Evolutionary conservation across 2,797 vertebrate genomes (phyloP).

Genomic region (Megaceryle alcyon): DNA sequence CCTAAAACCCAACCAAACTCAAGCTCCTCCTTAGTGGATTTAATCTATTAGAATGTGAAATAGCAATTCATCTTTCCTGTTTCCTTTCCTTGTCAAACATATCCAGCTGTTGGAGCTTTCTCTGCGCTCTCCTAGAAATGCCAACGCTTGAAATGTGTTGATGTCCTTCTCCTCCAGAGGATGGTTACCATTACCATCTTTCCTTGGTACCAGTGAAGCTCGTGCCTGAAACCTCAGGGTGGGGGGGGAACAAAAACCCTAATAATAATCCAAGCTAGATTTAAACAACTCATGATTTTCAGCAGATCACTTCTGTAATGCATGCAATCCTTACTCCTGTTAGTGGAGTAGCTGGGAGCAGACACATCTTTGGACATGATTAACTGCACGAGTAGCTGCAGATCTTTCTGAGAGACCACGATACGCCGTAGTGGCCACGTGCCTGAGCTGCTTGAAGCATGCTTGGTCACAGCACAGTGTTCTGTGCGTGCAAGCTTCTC

Average conservation of each 20-base stretch:
- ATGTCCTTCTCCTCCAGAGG: background rate
- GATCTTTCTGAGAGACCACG: background rate
- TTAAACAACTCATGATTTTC: background rate
- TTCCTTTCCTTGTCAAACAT: slow-evolving; percentile 58
- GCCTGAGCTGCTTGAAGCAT: background rate
- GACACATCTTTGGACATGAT: background rate
- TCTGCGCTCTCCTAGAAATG: slow-evolving; percentile 4
- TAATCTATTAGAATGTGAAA: slow-evolving; percentile 58
- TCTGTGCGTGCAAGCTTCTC: background rate
- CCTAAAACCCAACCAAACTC: background rate
- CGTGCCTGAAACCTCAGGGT: background rate
- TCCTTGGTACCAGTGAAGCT: background rate
- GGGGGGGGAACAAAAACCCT: background rate
- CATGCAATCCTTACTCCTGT: background rate
- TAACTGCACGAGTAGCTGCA: background rate
- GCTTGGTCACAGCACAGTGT: background rate
- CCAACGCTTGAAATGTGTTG: slow-evolving; percentile 3
- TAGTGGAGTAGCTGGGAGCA: background rate
- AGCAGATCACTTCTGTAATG: background rate
- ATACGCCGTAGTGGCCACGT: rapidly evolving
- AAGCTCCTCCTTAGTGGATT: slow-evolving; percentile 15
- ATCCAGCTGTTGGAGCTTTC: slow-evolving; percentile 49
- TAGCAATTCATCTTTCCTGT: slow-evolving; percentile 49
- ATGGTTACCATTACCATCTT: background rate
- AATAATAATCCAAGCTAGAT: background rate